These are phyloP conservation scores for Dexiosoma caninum DNA, from an alignment of 2,888 invertebrate species.

Conservation along the genomic window DNA sequence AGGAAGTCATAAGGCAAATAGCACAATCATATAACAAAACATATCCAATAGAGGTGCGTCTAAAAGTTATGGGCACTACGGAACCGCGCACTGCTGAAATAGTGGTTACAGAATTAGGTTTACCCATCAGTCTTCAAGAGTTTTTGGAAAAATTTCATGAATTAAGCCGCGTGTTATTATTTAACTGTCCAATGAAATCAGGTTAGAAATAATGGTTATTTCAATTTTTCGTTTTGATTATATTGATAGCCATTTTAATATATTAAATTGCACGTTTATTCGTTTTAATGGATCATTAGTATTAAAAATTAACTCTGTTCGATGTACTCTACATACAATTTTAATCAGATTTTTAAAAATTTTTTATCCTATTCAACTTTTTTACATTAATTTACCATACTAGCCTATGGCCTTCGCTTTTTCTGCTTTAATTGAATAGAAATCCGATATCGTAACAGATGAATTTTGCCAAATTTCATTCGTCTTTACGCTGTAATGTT, in stretches of 20 bases:
- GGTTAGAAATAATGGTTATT: constrained; percentile 79
- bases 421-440: too few relatives aligned
- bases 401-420: too few relatives aligned
- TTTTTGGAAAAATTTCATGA: constrained; percentile 82
- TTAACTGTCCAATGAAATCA: constrained; percentile 82
- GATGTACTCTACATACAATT: background rate
- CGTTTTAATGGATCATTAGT: constrained; percentile 30
- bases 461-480: too few relatives aligned
- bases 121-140: constrained; percentile 84
- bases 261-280: constrained; percentile 33
- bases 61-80: constrained; percentile 86
- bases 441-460: too few relatives aligned
- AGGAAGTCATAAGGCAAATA: constrained; percentile 84
- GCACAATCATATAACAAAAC: constrained; percentile 85
- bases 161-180: constrained; percentile 81
- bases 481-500: too few relatives aligned
- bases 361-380: too few relatives aligned
- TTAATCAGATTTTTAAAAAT: too few relatives aligned
- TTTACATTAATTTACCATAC: too few relatives aligned
- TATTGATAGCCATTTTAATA: constrained; percentile 1
- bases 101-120: constrained; percentile 82
- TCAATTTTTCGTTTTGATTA: constrained; percentile 26
- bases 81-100: constrained; percentile 84
- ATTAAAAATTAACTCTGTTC: background rate
- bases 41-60: constrained; percentile 89